Evolutionary conservation across 2,888 invertebrate species (phyloP), one percentile per base, ranked within the genome.

Genomic region (Lasioglossum zephyrum): DNA sequence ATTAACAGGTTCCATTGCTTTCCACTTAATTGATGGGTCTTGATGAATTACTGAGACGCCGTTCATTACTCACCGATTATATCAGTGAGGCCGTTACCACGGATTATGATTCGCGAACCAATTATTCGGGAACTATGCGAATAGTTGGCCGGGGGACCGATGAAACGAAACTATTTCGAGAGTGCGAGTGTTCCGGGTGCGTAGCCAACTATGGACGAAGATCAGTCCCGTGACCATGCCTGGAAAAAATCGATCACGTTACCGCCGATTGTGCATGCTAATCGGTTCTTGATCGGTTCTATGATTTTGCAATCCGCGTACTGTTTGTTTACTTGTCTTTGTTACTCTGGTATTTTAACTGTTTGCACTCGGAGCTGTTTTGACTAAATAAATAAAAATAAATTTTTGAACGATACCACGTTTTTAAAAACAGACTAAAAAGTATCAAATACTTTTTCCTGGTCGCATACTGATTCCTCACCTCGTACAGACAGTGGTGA

Each of bases 131-230:
- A 78, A 73, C 49, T 57, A 36, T 39, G 72, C 57, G 81, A 60
- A 47, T 18, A 44, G 41, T 16, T 73, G n/a, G 73, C 63, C n/a
- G 18, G 16, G 16, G 36, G 41, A 39, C 75, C 49, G 70, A 79
- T 63, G 57, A 75, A 41, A 83, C 70, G n/a, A 66, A 44, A 69
- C 69, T 53, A 69, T 82, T 82, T 74, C 47, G 49, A 26, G 66
- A 57, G 57, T 47, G 82, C 70, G 79, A 83, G 72, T 66, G 82
- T 83, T 75, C 72, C 72, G 82, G 63, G 75, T 72, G 72, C 82
- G 36, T 79, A 72, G 31, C 72, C 75, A 47, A 49, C 57, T 57
- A 44, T 78, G 57, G 26, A 3, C 4, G 36, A 73, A 63, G 73
- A 77, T 49, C 41, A 39, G 26, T 11, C 60, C 66, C 36, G 73